Base-by-base conservation (phyloP, 2,113 vertebrate species). In the Spilogale gracilis region DNA sequence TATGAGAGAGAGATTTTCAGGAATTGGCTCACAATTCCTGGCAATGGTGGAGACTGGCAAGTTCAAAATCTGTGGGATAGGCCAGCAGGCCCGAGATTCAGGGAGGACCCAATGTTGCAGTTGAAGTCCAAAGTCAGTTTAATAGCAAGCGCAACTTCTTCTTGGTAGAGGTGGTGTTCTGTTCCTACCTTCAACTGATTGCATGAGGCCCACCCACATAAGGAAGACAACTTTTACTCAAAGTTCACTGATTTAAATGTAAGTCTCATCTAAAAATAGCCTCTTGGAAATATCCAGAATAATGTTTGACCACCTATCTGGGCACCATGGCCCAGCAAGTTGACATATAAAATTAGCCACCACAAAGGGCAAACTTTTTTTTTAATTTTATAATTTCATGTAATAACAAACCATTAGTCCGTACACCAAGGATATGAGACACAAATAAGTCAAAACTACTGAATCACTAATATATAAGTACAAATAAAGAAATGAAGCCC, bases 291-390 rank as follows among this genome's bases (percentile, higher is more conserved):
- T 45, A 88, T 38, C 83, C 74, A 43, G 73, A 80, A 74, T 56
- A 81, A 81, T 38, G 21, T 71, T 14, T 74, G 56, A 60, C 20
- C n/a, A 56, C 17, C 10, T 38, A 21, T 54, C 54, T 20, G 32
- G 54, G 63, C 27, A 87, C 63, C 23, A 27, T 17, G 27, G 12
- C 45, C 54, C 45, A 63, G 45, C 2, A 52, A 61, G 7, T 1
- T 61, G 27, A 63, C n/a, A 73, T 58, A 48, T 48, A 92, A 95
- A 81, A 54, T 87, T 63, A 87, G 80, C 82, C n/a, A 92, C 27
- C 14, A 25, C 20, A 61, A 63, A 81, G 11, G 45, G 25, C 20
- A 79, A 85, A 93, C 9, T 32, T 1, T 14, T 3, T 20, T 85
- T 73, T 38, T 14, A 17, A 6, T n/a, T 81, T 56, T 61, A 32